Percentiles rank a stretch among this genome's conserved stretches.
Conservation (phyloP, 2,113 vertebrate genomes). For the Pelecanus crispus region DNA sequence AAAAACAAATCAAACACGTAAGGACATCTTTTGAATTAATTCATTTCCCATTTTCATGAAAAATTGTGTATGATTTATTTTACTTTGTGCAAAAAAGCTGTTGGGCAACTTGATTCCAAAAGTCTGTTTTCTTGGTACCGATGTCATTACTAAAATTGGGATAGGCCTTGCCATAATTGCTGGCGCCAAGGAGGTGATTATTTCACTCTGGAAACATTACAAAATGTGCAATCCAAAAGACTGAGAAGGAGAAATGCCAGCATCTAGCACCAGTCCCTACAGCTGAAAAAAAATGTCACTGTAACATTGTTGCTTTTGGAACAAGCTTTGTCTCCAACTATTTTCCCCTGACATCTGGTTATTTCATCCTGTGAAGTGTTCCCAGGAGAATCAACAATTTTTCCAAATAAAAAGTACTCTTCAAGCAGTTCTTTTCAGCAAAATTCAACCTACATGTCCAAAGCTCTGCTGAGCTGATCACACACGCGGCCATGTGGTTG, state of each 20-base stretch:
- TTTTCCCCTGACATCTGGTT: not conserved
- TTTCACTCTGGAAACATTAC: not conserved
- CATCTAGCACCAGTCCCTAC: not conserved
- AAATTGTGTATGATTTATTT: not conserved
- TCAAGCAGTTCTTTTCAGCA: not conserved
- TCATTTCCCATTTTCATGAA: not conserved
- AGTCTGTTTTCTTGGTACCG: not conserved
- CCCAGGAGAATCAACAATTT: not conserved
- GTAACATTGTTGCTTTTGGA: not conserved
- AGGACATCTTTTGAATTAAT: not conserved
- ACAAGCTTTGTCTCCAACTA: not conserved
- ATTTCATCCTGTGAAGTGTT: not conserved
- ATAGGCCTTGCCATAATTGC: not conserved
- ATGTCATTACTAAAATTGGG: not conserved
- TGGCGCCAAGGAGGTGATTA: not conserved
- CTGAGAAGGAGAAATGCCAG: not conserved
- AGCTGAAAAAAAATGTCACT: not conserved
- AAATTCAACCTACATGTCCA: not conserved
- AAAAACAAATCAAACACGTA: not conserved
- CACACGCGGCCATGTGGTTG: rapidly evolving
- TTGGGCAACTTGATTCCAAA: not conserved
- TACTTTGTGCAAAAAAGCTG: not conserved
- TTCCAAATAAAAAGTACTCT: not conserved
- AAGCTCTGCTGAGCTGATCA: not conserved
- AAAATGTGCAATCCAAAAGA: not conserved